Evolutionary conservation across 2,113 vertebrate genomes (phyloP).

Genomic region (Charadrius vociferus): DNA sequence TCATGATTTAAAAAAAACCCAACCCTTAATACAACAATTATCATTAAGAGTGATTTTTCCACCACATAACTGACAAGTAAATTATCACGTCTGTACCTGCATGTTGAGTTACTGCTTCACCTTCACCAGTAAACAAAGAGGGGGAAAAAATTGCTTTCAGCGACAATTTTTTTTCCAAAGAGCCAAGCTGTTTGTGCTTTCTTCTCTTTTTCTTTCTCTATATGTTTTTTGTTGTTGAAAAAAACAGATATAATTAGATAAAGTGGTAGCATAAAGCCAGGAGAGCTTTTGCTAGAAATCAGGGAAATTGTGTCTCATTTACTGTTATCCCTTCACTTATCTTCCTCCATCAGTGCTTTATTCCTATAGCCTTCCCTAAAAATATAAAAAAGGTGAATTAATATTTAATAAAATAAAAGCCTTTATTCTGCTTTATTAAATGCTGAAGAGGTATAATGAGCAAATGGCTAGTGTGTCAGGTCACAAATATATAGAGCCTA

Average conservation of each 20-base stretch:
- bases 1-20: neutral
- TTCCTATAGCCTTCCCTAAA: slow-evolving; percentile 45
- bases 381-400: slow-evolving; percentile 61
- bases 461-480: neutral
- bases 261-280: neutral
- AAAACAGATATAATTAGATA: neutral
- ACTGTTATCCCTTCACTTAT: neutral
- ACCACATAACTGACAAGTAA: slow-evolving; percentile 41
- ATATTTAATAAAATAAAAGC: slow-evolving; percentile 72
- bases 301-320: neutral
- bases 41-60: slow-evolving; percentile 52
- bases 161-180: slow-evolving; percentile 14
- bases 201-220: slow-evolving; percentile 34
- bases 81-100: slow-evolving; percentile 48
- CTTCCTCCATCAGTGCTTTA: neutral
- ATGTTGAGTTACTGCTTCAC: slow-evolving; percentile 48
- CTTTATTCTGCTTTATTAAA: slow-evolving; percentile 67
- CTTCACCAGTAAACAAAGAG: slow-evolving; percentile 36
- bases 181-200: slow-evolving; percentile 13
- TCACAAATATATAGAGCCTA: neutral
- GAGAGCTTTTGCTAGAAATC: neutral
- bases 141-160: slow-evolving; percentile 31
- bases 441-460: slow-evolving; percentile 31
- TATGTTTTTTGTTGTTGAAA: slow-evolving; percentile 11
- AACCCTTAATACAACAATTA: slow-evolving; percentile 13